Evolutionary conservation across 1,140 invertebrate genomes (phyloP), one percentile per base, ranked within the genome.

Genomic region (Saccostrea echinata): DNA sequence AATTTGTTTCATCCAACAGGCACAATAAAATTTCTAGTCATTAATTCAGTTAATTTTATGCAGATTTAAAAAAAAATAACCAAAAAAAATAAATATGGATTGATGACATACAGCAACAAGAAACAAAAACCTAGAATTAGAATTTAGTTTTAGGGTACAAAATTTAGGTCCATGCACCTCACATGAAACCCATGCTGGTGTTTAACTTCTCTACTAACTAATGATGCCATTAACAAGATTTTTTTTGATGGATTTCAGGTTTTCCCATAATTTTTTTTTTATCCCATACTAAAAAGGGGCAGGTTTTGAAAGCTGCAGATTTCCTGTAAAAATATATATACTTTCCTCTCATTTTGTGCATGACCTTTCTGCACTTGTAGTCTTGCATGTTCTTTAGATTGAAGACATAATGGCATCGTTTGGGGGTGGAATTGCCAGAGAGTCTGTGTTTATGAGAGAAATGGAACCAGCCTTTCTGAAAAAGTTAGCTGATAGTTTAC

Each of bases 391-490:
- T 89, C 76, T 92, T 24, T 93, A 94, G 95, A 98, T 99, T 88
- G 97, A 97, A 12, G 98, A 98, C 94, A 98, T 98, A 88, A 98
- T 99, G 96, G 97, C 97, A 27, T 97, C 97, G 1, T 98, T 98
- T 92, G 98, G 98, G 52, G 93, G 94, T 52, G 94, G 94, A 84
- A 93, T 95, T 21, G 92, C 97, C 3, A 94, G 97, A 11, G 97
- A 98, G 92, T 97, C 97, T 0, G 97, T 98, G 3, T 97, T 98
- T 94, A 97, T 97, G 53, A 96, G 96, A 12, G 97, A 98, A 91
- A 95, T 98, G 89, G 97, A 98, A 93, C 97, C 97, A 92, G 97
- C 97, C 94, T 98, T 98, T 94, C 97, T 90, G 33, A 90, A 91
- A 89, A 85, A 88, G 27, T 84, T 88, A 27, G 53, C 83, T 3